A percentile compares a stretch with the other conserved stretches of the same genome.
Evolutionary conservation across 2,113 vertebrate genomes (phyloP).

Genomic region (Pelobates fuscus): DNA sequence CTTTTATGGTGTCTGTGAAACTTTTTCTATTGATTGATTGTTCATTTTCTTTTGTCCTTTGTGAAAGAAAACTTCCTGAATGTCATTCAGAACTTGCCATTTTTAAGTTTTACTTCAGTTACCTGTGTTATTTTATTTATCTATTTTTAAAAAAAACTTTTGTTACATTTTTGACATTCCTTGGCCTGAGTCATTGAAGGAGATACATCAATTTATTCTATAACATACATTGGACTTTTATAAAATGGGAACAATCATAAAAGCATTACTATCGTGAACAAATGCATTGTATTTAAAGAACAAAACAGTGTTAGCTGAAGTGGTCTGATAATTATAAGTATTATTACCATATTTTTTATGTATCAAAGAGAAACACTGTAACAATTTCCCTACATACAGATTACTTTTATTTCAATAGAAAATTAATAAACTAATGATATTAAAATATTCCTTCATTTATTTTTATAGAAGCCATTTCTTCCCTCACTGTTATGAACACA

Average conservation of each 20-base stretch:
- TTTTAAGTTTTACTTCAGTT: slow-evolving; percentile 1
- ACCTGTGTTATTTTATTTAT: not conserved
- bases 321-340: too few relatives aligned
- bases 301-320: too few relatives aligned
- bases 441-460: not conserved
- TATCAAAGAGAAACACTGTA: too few relatives aligned
- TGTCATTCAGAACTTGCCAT: slow-evolving; percentile 6
- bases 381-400: too few relatives aligned
- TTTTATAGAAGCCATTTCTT: not conserved
- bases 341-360: too few relatives aligned
- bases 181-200: not conserved
- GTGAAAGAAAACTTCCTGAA: not conserved
- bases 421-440: not conserved
- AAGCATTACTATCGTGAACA: too few relatives aligned
- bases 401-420: not conserved
- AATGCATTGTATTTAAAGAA: too few relatives aligned
- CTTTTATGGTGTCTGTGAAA: too few relatives aligned
- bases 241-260: too few relatives aligned
- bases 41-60: too few relatives aligned
- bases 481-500: not conserved
- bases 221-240: too few relatives aligned
- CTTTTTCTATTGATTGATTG: too few relatives aligned
- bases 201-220: not conserved
- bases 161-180: not conserved
- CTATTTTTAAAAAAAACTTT: not conserved